These are phyloP conservation scores for Herminia tarsipennalis DNA, from an alignment of 2,888 invertebrate species.

Conservation along the genomic window DNA sequence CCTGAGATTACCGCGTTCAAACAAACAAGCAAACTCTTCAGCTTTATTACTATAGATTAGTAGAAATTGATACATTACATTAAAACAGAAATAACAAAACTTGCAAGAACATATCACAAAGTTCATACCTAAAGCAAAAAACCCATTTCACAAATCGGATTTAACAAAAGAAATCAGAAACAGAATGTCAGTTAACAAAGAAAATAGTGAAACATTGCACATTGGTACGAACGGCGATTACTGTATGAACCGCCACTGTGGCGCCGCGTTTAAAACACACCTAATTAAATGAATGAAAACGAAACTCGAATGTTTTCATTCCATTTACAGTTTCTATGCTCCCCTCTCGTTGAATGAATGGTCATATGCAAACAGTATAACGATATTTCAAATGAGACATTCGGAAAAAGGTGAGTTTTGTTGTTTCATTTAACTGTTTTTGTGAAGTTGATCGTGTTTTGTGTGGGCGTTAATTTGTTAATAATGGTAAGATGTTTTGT, in stretches of 20 bases:
- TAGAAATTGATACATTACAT: too few species aligned
- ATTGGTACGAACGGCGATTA: too few species aligned
- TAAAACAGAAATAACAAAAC: too few species aligned
- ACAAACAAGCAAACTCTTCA: too few species aligned
- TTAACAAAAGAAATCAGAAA: slow-evolving; percentile 38
- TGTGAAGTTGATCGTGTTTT: slow-evolving; percentile 12
- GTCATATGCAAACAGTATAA: slow-evolving; percentile 68
- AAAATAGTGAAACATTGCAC: slow-evolving; percentile 57
- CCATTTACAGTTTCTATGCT: slow-evolving; percentile 75
- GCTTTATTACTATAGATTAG: too few species aligned
- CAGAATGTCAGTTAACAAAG: slow-evolving; percentile 42
- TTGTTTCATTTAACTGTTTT: slow-evolving; percentile 45
- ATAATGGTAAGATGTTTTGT: neutral
- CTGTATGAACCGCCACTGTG: slow-evolving; percentile 65
- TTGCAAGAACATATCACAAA: too few species aligned
- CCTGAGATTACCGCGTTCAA: too few species aligned
- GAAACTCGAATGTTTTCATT: slow-evolving; percentile 83
- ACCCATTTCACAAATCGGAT: slow-evolving; percentile 32
- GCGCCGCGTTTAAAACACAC: slow-evolving; percentile 75
- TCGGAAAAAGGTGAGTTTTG: slow-evolving; percentile 37
- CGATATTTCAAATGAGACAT: slow-evolving; percentile 57
- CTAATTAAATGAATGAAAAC: slow-evolving; percentile 84
- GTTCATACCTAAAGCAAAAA: slow-evolving; percentile 31
- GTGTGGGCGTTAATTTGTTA: slow-evolving; percentile 11
- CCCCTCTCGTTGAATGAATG: slow-evolving; percentile 55